These are phyloP conservation scores for Lottia gigantea DNA, from an alignment of 2,888 invertebrate species.

Conservation along the genomic window DNA sequence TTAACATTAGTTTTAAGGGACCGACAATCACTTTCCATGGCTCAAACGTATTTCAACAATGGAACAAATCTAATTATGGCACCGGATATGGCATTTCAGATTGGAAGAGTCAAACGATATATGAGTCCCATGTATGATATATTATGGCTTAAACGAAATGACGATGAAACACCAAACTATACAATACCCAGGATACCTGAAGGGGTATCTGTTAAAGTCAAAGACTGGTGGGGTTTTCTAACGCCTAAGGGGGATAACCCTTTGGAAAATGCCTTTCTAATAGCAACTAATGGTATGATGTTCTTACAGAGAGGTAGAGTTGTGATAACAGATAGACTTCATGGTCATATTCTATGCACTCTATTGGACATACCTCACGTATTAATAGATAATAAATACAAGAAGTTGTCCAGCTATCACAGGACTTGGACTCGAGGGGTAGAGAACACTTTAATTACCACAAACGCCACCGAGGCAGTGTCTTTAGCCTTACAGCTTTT, in stretches of 20 bases:
- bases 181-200: constrained; percentile 15
- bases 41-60: constrained; percentile 20
- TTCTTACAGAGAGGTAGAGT: constrained; percentile 37
- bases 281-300: constrained; percentile 28
- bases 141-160: constrained; percentile 31
- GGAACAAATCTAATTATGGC: constrained; percentile 24
- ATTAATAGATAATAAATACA: constrained; percentile 28
- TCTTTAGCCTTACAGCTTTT: constrained; percentile 23
- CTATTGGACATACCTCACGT: constrained; percentile 33
- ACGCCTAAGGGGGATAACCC: constrained; percentile 19
- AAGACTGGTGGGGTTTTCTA: constrained; percentile 29
- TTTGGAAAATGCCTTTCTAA: constrained; percentile 28
- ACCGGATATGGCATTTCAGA: constrained; percentile 35
- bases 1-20: constrained; percentile 28
- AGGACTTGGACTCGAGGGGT: constrained; percentile 30
- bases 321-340: constrained; percentile 35
- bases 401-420: constrained; percentile 27
- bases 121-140: constrained; percentile 28
- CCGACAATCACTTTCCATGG: constrained; percentile 19
- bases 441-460: constrained; percentile 26
- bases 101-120: constrained; percentile 22
- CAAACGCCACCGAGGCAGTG: constrained; percentile 26
- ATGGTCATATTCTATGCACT: constrained; percentile 34
- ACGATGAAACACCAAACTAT: constrained; percentile 23
- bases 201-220: constrained; percentile 16